Base-by-base conservation (phyloP, 1,140 invertebrate species). In the Sinonovacula constricta region DNA sequence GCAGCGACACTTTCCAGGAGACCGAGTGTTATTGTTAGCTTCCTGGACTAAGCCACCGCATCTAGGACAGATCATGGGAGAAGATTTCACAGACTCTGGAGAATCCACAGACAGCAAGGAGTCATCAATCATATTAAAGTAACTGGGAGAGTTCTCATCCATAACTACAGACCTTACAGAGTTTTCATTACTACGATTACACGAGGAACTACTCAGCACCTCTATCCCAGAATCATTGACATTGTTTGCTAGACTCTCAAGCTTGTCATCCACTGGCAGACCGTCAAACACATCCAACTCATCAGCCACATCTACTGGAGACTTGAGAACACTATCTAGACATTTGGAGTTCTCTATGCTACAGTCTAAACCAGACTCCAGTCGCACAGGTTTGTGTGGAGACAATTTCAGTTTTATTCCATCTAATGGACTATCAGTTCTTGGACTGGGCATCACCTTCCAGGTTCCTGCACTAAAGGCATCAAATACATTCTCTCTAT, bases 201-300 rank as follows among this genome's bases (percentile, higher is more conserved):
- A 76, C 26, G 72, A 76, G 36, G 72, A 76, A 24, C 62, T 67
- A 45, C 72, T 76, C 1, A 76, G 33, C 22, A 76, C 72, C 67
- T 76, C 72, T 26, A 76, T 76, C 7, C 72, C 72, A 34, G 72
- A 76, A 76, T 76, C 72, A 67, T 76, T 76, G 0, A 76, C 63
- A 59, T 76, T 76, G 33, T 65, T 76, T 3, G 53, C 53, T 22
- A 22, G 45, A 39, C 49, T 24, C 31, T 76, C 72, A 49, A 66
- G 62, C 31, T 76, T 76, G 22, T 56, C 62, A 59, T 34, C 63
- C 22, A 60, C n/a, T 39, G 72, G 72, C 33, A 65, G 67, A 15
- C 39, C 49, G 15, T 66, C 72, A 18, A 76, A 31, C 3, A 67
- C 15, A 49, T 67, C 72, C 24, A 49, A 57, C 22, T 67, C 63